Conservation (phyloP, 2,888 invertebrate genomes). For the Xestia sexstrigata region DNA sequence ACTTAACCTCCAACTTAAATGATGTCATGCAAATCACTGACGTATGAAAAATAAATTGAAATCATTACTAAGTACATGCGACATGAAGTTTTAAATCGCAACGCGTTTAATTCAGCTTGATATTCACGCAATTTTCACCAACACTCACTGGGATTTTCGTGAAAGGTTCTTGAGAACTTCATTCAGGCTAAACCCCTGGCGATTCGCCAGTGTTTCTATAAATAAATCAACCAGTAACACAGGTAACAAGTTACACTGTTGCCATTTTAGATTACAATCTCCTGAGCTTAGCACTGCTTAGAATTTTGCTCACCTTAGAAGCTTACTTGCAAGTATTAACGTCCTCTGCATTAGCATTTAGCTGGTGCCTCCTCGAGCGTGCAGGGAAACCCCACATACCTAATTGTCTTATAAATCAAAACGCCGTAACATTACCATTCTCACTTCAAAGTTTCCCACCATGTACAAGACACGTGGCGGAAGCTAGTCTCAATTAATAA, state of each 20-base stretch:
- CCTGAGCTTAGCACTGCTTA: conserved; percentile 51
- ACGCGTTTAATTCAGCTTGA: not conserved
- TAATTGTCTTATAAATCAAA: conserved; percentile 51
- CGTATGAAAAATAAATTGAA: conserved; percentile 37
- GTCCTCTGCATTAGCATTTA: conserved; percentile 48
- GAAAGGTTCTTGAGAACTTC: conserved; percentile 22
- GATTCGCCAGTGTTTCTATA: conserved; percentile 51
- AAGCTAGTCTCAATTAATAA: conserved; percentile 52
- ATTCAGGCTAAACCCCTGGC: conserved; percentile 41
- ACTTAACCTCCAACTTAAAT: conserved; percentile 53
- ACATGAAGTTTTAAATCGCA: conserved; percentile 9
- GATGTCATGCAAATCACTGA: conserved; percentile 51
- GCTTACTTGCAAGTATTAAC: conserved; percentile 48
- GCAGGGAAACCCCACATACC: conserved; percentile 59
- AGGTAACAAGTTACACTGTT: conserved; percentile 54
- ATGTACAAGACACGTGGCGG: conserved; percentile 41
- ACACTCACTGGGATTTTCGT: conserved; percentile 16
- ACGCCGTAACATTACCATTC: conserved; percentile 47
- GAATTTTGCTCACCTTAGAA: conserved; percentile 55
- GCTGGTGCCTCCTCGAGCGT: conserved; percentile 40
- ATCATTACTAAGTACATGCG: conserved; percentile 8
- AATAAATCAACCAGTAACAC: conserved; percentile 55
- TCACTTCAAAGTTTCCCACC: conserved; percentile 48
- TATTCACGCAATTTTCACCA: conserved; percentile 13
- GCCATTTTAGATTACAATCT: conserved; percentile 53